Base-by-base conservation (phyloP, 2,888 invertebrate genomes). In the Trachelus troglodyta region DNA sequence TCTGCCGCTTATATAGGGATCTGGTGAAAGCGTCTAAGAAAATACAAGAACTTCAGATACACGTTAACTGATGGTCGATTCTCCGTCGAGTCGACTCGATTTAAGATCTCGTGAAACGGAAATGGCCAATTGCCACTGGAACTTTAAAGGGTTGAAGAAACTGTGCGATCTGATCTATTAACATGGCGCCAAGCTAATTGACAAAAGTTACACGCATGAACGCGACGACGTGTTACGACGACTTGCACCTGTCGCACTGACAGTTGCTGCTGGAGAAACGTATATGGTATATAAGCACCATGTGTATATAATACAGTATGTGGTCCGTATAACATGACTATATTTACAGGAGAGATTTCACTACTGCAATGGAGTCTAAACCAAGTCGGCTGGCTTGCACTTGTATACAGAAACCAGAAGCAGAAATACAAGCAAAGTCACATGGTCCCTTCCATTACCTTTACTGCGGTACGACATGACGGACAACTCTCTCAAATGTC, bases 1-100 rank as follows among this genome's bases (percentile, higher is more conserved):
- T 87, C 87, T 84, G 83, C 87, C 84, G 83, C 75, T 79, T 76
- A 81, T 78, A 80, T 77, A 81, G 74, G 80, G 74, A 79, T 81
- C 80, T 79, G 80, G 76, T 76, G 81, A 80, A 80, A 82, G 79
- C 79, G 75, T 34, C 71, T 73, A 56, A 56, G 56, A 56, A 56
- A 56, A 56, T 56, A 56, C 56, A 56, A 56, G 56, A 56, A 56
- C 56, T 56, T 56, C 6, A 56, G 9, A 23, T 56, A 23, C 56
- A 56, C 9, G 56, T 56, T 56, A 56, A 56, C 23, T 9, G 56
- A 9, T 23, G 23, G 23, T 56, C 23, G 23, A 56, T 9, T 56
- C 56, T 23, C 23, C 9, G 40, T 9, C 23, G 40, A 23, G 40
- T 56, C 40, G 23, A 56, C 23, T 15, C 4, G 4, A 6, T 4